Base-by-base conservation (phyloP, 2,113 vertebrate genomes). In the Arvicanthis niloticus region DNA sequence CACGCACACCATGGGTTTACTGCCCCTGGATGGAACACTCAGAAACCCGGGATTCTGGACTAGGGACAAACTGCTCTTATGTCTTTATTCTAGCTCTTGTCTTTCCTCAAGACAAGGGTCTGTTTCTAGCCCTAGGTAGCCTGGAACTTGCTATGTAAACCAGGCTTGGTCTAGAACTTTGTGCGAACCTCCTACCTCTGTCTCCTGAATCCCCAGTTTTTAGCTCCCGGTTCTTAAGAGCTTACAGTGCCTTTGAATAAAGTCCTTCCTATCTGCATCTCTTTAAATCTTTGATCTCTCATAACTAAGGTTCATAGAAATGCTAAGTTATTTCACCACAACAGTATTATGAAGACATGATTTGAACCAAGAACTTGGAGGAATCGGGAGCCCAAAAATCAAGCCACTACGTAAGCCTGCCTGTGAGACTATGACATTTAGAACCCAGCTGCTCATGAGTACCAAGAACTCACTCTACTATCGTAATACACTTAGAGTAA, bases 281-380 rank as follows among this genome's bases (percentile, higher is more conserved):
- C 37, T 72, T 16, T 67, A 42, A 93, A 58, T 86, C 68, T 16
- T 94, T 75, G 45, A 60, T 77, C 22, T 93, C 34, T 72, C 77
- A 75, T 8, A 93, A 24, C 76, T 53, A 42, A 95, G 37, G 56
- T 84, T 94, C 86, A 93, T 67, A 91, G 81, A 94, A 48, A 92
- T 29, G 15, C 95, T 82, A 81, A 67, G 82, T 76, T 73, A 78
- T 88, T 67, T 89, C 70, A 40, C 62, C 77, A 68, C 70, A 88
- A 7, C 51, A 17, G 40, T 65, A 45, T 21, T 85, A 11, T 45
- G 13, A 21, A 31, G 67, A 37, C n/a, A 42, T 56, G 22, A 82
- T 93, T 89, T 82, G 95, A 95, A 96, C 81, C 91, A 65, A 60
- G 78, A 53, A 26, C 87, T 72, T 77, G 29, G 34, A 73, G 82